Conservation (phyloP, 2,113 vertebrate genomes). For the Saiga tatarica region DNA sequence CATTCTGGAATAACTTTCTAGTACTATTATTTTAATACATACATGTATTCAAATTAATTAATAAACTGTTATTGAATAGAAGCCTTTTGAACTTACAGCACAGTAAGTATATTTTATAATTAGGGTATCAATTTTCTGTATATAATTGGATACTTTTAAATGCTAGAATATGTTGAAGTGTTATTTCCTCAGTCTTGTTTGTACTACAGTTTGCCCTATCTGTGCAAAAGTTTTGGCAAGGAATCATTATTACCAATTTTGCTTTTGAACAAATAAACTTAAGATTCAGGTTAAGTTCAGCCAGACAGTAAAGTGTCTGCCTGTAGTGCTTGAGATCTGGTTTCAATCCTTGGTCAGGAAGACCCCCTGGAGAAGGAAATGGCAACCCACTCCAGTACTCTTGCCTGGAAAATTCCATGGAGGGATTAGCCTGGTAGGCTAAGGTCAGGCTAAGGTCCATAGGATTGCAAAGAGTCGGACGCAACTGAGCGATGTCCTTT, state of each 20-base stretch:
- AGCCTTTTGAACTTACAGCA: not conserved
- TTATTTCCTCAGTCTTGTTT: not conserved
- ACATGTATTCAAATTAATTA: not conserved
- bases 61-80: not conserved
- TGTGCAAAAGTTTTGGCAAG: not conserved
- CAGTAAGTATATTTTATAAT: not conserved
- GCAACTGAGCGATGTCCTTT: not conserved
- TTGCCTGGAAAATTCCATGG: not conserved
- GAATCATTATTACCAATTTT: not conserved
- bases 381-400: not conserved
- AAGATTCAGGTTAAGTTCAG: not conserved
- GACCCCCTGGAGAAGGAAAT: not conserved
- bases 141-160: not conserved
- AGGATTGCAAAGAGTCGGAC: not conserved
- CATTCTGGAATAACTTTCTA: not conserved
- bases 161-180: not conserved
- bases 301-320: rapidly evolving
- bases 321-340: not conserved
- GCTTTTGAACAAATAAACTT: not conserved
- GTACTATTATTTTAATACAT: not conserved
- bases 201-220: not conserved
- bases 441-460: not conserved
- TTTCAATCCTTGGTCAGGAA: not conserved
- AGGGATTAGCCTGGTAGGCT: not conserved
- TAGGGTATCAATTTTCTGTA: not conserved